Evolutionary conservation across 1,140 invertebrate genomes (phyloP).

Genomic region (Magallana ariakensis): DNA sequence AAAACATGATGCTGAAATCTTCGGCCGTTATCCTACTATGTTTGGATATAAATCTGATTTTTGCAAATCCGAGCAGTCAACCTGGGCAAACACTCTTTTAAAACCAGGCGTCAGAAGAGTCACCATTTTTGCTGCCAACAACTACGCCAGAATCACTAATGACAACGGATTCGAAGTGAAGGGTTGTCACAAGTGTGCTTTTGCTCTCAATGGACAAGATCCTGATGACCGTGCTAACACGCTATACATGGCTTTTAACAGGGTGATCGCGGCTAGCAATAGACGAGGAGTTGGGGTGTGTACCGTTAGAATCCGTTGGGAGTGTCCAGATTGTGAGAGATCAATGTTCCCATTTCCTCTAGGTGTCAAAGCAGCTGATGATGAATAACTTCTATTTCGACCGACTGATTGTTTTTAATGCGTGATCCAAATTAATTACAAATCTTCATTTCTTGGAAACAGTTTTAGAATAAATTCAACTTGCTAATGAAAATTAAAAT

Average conservation of each 20-base stretch:
- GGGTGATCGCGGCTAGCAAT: neutral
- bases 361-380: neutral
- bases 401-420: neutral
- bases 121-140: slow-evolving; percentile 12
- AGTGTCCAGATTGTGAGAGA: slow-evolving; percentile 21
- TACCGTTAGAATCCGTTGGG: neutral
- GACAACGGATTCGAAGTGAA: slow-evolving; percentile 6
- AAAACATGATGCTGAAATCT: slow-evolving; percentile 22
- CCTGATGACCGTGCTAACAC: neutral
- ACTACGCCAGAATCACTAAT: slow-evolving; percentile 8
- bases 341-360: neutral
- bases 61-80: neutral
- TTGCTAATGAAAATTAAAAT: neutral
- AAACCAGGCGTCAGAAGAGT: neutral
- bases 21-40: neutral
- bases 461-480: neutral
- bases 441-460: too few species aligned
- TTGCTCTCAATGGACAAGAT: slow-evolving; percentile 42
- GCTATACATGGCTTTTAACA: slow-evolving; percentile 14
- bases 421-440: neutral
- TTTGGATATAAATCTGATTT: neutral
- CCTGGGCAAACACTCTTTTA: neutral
- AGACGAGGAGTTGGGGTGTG: neutral
- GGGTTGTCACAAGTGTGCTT: neutral
- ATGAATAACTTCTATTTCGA: neutral